A percentile compares a stretch with the other conserved stretches of the same genome.
Evolutionary conservation across 2,888 invertebrate genomes (phyloP).

Genomic region (Agonopterix subpropinquella): DNA sequence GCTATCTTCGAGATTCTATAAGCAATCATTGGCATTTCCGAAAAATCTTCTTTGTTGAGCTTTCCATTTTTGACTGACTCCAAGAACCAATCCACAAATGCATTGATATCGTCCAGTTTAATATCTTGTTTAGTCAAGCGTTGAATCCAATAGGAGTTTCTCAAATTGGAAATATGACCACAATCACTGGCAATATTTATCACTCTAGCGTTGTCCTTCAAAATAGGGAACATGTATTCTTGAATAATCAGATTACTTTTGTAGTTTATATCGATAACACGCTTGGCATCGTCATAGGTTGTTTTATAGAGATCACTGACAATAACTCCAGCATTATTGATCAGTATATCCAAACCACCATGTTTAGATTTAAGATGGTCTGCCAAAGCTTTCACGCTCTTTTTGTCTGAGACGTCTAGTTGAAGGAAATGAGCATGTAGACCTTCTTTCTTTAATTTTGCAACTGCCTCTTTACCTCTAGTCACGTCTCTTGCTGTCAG

Average conservation of each 20-base stretch:
- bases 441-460: constrained; percentile 63
- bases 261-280: constrained; percentile 25
- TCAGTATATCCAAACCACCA: constrained; percentile 27
- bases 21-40: constrained; percentile 11
- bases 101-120: constrained; percentile 20
- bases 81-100: constrained; percentile 25
- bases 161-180: constrained; percentile 25
- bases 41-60: constrained; percentile 20
- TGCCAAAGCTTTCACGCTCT: constrained; percentile 22
- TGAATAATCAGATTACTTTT: constrained; percentile 21
- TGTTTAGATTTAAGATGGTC: constrained; percentile 22
- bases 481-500: constrained; percentile 75
- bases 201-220: constrained; percentile 23
- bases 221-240: constrained; percentile 22
- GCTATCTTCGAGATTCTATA: constrained; percentile 27
- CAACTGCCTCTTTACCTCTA: constrained; percentile 71
- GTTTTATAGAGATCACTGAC: constrained; percentile 14
- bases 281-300: constrained; percentile 23
- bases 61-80: constrained; percentile 21
- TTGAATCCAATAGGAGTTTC: constrained; percentile 21
- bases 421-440: constrained; percentile 39
- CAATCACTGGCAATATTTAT: constrained; percentile 27
- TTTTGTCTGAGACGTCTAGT: constrained; percentile 24
- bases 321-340: constrained; percentile 30
- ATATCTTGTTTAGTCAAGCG: constrained; percentile 18